phyloP scores from a whole-genome alignment of 2,113 vertebrate genomes.

The Cyanoderma ruficeps region DNA sequence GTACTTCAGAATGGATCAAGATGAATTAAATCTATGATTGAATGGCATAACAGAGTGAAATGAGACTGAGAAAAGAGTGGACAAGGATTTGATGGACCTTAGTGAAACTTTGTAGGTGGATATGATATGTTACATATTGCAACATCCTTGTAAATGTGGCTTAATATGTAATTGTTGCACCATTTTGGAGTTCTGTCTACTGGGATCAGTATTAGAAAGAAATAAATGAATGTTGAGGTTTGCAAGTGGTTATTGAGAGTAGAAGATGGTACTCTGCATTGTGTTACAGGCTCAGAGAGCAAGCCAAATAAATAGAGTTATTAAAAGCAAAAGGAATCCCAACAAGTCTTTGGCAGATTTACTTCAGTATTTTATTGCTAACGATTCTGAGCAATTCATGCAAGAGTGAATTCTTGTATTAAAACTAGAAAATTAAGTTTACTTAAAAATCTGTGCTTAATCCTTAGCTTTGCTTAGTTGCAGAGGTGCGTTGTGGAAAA shows the following conservation, averaged over 20 bases:
- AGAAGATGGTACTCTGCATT: neutral
- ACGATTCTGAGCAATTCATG: neutral
- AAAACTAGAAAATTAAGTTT: neutral
- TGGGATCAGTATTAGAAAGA: neutral
- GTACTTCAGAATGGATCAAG: neutral
- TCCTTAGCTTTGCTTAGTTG: neutral
- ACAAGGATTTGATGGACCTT: neutral
- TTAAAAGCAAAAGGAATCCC: neutral
- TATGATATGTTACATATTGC: neutral
- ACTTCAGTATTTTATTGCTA: neutral
- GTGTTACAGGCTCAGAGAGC: neutral
- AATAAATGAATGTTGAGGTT: neutral
- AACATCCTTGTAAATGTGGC: neutral
- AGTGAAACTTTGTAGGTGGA: neutral
- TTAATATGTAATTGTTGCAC: neutral
- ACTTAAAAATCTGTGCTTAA: neutral
- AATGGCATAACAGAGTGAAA: neutral
- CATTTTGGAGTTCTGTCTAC: neutral
- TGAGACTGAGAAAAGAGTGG: neutral
- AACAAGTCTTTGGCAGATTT: neutral
- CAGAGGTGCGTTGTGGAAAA: neutral
- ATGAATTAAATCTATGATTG: neutral
- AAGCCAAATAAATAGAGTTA: neutral
- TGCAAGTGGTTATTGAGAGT: neutral
- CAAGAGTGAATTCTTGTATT: neutral